These are phyloP conservation scores for Toxonevra muliebris DNA, from an alignment of 2,888 invertebrate species.

Conservation along the genomic window DNA sequence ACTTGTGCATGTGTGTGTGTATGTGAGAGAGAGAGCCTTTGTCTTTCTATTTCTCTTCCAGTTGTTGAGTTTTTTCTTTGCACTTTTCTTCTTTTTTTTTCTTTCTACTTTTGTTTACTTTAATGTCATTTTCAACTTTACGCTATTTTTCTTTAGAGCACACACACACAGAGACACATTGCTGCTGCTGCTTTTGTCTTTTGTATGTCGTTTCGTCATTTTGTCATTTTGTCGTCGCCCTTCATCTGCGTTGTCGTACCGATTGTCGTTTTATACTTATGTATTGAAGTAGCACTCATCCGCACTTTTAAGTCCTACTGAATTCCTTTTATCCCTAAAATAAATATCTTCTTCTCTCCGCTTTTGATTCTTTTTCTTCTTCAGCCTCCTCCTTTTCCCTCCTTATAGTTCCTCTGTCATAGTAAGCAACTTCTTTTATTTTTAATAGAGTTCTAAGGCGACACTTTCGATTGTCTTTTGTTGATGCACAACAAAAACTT, in stretches of 20 bases:
- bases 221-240: not conserved
- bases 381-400: not conserved
- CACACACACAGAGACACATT: not conserved
- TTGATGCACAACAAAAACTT: conserved; percentile 11
- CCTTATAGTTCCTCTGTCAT: not conserved
- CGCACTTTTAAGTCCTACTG: conserved; percentile 60
- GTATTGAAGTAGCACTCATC: conserved; percentile 56
- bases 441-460: conserved; percentile 60
- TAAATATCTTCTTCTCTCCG: conserved; percentile 49
- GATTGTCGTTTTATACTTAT: not conserved
- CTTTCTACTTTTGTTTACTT: conserved; percentile 52
- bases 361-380: not conserved
- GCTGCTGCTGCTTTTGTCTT: conserved; percentile 43
- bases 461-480: conserved; percentile 60
- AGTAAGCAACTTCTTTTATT: conserved; percentile 35
- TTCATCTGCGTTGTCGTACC: conserved; percentile 11
- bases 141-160: conserved; percentile 39
- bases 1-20: too few relatives aligned
- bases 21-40: too few relatives aligned
- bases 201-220: not conserved
- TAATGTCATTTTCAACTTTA: conserved; percentile 58
- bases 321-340: conserved; percentile 62
- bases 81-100: conserved; percentile 4
- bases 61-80: not conserved
- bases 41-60: too few relatives aligned